Evolutionary conservation across 2,113 vertebrate genomes (phyloP).

Genomic region (Oryzias curvinotus): DNA sequence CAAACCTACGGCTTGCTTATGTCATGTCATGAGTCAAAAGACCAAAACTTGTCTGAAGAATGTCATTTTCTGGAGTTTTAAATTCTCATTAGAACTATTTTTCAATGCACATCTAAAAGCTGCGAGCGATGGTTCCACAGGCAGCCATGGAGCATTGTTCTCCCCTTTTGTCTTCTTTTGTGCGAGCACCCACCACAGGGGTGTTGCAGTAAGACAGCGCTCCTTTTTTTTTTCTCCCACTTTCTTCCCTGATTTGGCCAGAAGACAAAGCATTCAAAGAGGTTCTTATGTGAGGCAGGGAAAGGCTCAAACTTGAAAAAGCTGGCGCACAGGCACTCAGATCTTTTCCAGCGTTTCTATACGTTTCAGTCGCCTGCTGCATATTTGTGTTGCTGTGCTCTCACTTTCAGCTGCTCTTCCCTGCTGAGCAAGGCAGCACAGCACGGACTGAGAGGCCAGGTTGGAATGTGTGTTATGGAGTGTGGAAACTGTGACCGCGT

Average conservation of each 20-base stretch:
- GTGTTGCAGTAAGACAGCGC: conserved; percentile 48
- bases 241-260: conserved; percentile 45
- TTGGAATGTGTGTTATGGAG: conserved; percentile 76
- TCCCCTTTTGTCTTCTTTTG: conserved; percentile 46
- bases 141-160: conserved; percentile 40
- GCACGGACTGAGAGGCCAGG: conserved; percentile 67
- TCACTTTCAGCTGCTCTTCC: conserved; percentile 67
- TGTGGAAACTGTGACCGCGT: conserved; percentile 81
- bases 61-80: conserved; percentile 4
- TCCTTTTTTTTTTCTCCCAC: conserved; percentile 40
- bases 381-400: conserved; percentile 72
- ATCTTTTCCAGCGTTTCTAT: conserved; percentile 31
- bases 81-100: conserved; percentile 11
- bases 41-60: too few relatives aligned
- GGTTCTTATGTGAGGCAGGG: conserved; percentile 59
- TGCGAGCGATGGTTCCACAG: conserved; percentile 6
- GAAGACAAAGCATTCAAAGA: conserved; percentile 67
- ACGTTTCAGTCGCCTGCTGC: conserved; percentile 42
- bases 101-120: conserved; percentile 16
- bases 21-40: too few relatives aligned
- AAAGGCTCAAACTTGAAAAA: conserved; percentile 58
- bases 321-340: conserved; percentile 42
- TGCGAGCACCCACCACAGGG: conserved; percentile 51
- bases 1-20: too few relatives aligned
- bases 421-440: conserved; percentile 59